Conservation (phyloP, 2,797 vertebrate species). For the Sebastes variabilis region DNA sequence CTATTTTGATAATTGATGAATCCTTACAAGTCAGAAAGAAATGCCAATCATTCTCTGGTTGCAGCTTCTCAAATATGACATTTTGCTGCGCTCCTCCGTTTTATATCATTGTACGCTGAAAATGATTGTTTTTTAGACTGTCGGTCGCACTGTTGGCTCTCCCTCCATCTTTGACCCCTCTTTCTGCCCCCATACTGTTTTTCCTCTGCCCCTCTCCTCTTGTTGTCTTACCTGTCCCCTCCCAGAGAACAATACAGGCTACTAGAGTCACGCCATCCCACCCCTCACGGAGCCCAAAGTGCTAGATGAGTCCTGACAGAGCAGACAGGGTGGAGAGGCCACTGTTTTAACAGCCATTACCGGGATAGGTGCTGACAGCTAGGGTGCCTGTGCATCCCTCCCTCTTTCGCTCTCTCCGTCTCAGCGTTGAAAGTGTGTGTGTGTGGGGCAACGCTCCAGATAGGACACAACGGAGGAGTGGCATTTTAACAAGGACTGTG, state of each 20-base stretch:
- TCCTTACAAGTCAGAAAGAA: neutral
- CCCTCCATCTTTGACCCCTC: neutral
- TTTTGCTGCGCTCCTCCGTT: too few relatives aligned
- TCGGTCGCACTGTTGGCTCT: neutral
- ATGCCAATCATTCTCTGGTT: neutral
- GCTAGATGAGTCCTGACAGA: constrained; percentile 65
- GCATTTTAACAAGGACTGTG: constrained; percentile 46
- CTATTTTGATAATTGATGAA: neutral
- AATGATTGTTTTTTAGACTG: too few relatives aligned
- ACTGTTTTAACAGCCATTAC: constrained; percentile 77
- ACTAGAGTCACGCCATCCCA: constrained; percentile 31
- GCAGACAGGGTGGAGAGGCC: constrained; percentile 70
- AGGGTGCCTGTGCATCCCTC: constrained; percentile 33
- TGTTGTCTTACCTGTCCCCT: constrained; percentile 43
- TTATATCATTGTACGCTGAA: too few relatives aligned
- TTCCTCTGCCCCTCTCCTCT: neutral
- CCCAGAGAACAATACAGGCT: constrained; percentile 16
- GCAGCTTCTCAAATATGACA: neutral
- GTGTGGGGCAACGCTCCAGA: constrained; percentile 24
- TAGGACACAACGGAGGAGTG: constrained; percentile 33
- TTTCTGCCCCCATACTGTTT: neutral
- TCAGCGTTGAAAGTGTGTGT: neutral
- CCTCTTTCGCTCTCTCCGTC: constrained; percentile 1
- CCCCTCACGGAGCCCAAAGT: constrained; percentile 45
- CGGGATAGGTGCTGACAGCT: constrained; percentile 71